phyloP scores from a whole-genome alignment of 1,140 invertebrate species.

The Zaprionus lachaisei region DNA sequence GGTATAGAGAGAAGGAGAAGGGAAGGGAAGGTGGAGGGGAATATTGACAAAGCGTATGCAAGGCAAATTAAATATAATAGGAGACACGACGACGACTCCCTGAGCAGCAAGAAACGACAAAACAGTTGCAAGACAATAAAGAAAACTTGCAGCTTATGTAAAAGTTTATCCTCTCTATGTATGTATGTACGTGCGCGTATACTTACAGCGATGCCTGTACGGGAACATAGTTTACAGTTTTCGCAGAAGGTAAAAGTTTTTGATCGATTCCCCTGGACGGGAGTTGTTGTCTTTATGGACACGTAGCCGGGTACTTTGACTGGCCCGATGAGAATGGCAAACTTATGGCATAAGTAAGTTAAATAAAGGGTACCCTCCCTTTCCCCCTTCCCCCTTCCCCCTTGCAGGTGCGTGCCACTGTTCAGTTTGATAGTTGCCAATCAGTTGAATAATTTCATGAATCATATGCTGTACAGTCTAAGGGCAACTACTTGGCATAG shows the following conservation, averaged over 20 bases:
- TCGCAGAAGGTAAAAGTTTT: constrained; percentile 34
- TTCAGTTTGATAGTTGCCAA: neutral
- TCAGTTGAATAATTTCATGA: neutral
- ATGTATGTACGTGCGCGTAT: constrained; percentile 29
- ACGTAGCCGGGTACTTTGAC: constrained; percentile 40
- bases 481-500: too few relatives aligned
- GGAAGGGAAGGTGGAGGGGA: constrained; percentile 28
- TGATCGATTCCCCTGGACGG: constrained; percentile 65
- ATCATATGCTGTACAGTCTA: neutral
- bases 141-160: constrained; percentile 66
- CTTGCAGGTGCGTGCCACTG: neutral
- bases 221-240: constrained; percentile 27
- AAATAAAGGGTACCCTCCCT: neutral
- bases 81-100: constrained; percentile 22
- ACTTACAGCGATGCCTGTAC: constrained; percentile 1
- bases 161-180: constrained; percentile 43
- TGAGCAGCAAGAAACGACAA: constrained; percentile 19
- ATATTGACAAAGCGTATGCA: constrained; percentile 79
- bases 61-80: constrained; percentile 78
- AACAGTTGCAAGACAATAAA: constrained; percentile 52
- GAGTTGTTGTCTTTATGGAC: constrained; percentile 50
- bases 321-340: neutral
- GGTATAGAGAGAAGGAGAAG: neutral
- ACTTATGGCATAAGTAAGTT: neutral
- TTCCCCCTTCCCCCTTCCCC: too few relatives aligned